phyloP scores from a whole-genome alignment of 2,888 invertebrate species.

The Cylindroiulus punctatus region DNA sequence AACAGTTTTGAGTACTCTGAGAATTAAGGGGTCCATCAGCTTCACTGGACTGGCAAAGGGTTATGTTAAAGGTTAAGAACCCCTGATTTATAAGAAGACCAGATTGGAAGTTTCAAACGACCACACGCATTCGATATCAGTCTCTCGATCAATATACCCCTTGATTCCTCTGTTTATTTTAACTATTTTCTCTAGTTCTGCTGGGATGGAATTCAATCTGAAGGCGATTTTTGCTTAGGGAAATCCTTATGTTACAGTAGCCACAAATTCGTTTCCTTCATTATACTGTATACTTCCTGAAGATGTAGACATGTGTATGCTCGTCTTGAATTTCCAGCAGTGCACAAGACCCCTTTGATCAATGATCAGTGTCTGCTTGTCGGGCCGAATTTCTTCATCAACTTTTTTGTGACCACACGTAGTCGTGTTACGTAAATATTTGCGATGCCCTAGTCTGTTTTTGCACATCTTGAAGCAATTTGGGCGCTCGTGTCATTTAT shows the following conservation, averaged over 20 bases:
- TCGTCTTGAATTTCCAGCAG: background rate
- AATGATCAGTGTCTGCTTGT: background rate
- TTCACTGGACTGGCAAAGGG: too few relatives aligned
- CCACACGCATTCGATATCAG: background rate
- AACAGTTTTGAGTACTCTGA: too few relatives aligned
- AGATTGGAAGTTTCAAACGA: background rate
- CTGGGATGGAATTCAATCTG: background rate
- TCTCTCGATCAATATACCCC: background rate
- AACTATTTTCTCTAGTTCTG: background rate
- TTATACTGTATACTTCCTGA: background rate
- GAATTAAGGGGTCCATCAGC: too few relatives aligned
- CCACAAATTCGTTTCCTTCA: background rate
- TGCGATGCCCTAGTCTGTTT: conserved; percentile 17
- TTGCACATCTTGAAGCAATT: conserved; percentile 40
- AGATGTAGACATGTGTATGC: background rate
- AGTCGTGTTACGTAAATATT: background rate
- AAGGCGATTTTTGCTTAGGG: background rate
- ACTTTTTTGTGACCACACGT: background rate
- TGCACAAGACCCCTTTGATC: background rate
- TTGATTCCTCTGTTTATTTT: background rate
- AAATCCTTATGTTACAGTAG: background rate
- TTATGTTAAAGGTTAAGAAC: too few relatives aligned
- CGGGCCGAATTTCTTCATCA: conserved; percentile 31
- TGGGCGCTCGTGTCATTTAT: background rate
- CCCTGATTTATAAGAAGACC: background rate